phyloP scores from a whole-genome alignment of 2,888 invertebrate species.

The Xestia sexstrigata region DNA sequence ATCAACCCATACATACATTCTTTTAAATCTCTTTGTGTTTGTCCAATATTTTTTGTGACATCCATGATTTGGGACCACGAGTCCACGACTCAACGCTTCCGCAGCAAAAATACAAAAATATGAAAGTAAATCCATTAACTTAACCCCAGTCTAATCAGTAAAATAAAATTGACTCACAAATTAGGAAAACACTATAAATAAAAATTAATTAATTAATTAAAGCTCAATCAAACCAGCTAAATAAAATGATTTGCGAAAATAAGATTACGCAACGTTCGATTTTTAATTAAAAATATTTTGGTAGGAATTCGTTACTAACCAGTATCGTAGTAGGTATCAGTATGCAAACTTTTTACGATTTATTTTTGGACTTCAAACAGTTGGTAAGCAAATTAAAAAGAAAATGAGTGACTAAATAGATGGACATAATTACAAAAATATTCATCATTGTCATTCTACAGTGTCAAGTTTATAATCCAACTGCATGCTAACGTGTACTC shows the following conservation, averaged over 20 bases:
- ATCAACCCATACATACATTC: too few relatives aligned
- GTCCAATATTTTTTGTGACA: background rate
- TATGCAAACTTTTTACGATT: constrained; percentile 11
- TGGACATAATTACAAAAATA: background rate
- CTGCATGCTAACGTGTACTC: background rate
- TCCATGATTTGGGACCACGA: background rate
- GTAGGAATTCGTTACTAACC: background rate
- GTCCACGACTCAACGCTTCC: background rate
- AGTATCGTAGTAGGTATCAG: background rate
- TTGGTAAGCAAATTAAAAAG: background rate
- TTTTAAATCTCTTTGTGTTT: too few relatives aligned
- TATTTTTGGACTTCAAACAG: background rate
- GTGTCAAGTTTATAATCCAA: constrained; percentile 9
- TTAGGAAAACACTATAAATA: background rate
- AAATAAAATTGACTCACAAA: background rate
- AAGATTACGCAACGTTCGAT: constrained; percentile 5
- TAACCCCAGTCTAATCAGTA: background rate
- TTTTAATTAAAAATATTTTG: constrained; percentile 18
- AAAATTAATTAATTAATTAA: background rate
- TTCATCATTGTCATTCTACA: background rate
- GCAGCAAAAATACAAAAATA: background rate
- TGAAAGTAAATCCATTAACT: constrained; percentile 3
- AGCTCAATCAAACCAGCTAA: background rate
- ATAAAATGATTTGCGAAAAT: background rate
- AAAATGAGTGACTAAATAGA: background rate